Evolutionary conservation across 2,113 vertebrate genomes (phyloP), one percentile per base, ranked within the genome.

Genomic region (Psilopsiagon aymara): DNA sequence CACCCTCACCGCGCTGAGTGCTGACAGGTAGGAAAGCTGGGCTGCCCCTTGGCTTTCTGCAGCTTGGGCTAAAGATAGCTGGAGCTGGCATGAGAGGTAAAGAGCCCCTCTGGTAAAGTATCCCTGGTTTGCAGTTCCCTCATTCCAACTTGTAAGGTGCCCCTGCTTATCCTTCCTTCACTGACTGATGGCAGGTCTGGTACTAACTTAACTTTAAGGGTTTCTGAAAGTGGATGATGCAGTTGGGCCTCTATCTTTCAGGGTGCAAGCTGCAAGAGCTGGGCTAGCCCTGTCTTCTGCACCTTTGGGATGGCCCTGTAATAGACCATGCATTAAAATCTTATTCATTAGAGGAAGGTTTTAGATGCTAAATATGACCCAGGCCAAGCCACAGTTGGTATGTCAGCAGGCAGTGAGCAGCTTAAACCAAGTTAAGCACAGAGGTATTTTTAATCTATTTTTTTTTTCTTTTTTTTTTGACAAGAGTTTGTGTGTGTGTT

Each of bases 1-100:
- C 98, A 99, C 99, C 1, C 98, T 99, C 74, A 99, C 99, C 0
- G 99, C 99, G 29, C 99, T 99, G 87, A 99, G 99, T 86, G 99
- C 99, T 0, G 99, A 99, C 99, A 99, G 99, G 99, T 99, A 97
- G 89, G 97, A 93, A 87, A 74, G 57, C 27, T 52, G 18, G 27
- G 23, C 23, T 93, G 53, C 28, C 37, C 7, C n/a, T 66, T 69
- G 43, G n/a, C 27, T 53, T 74, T 87, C 47, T 79, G 52, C 35
- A 75, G 4, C 27, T 64, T 79, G 62, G 29, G 57, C 47, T 93
- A 29, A 86, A 47, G 13, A 29, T 82, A 23, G n/a, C 53, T 1
- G 0, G 43, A 84, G 39, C 53, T 88, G 63, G 18, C 29, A 25
- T 24, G 52, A 75, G 71, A 95, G 68, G 31, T 52, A 33, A 84